Base-by-base conservation (phyloP, 2,797 vertebrate species). In the Megalops cyprinoides region DNA sequence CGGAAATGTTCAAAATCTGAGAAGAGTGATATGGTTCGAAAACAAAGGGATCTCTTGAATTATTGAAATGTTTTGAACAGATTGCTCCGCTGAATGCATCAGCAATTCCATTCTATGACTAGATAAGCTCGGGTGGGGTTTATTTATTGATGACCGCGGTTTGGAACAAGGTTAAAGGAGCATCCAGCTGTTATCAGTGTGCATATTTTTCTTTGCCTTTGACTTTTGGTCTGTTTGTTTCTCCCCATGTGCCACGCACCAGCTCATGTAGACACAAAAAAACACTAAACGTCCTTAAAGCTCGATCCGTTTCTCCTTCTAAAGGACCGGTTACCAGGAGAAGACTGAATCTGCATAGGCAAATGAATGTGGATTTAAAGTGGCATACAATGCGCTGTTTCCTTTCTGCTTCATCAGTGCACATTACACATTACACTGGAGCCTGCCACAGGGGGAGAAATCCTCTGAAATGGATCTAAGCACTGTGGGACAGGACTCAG, bases 341-440 rank as follows among this genome's bases (percentile, higher is more conserved):
- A 86, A 91, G 89, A 91, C 92, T 92, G 91, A 91, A 90, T 92
- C 88, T 90, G 88, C 89, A 90, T 92, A 91, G 87, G 92, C 88
- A 91, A 92, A 91, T 90, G 86, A 91, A 87, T 85, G 85, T 92
- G 86, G 87, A 51, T 76, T 58, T 76, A 42, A 8, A 39, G 55
- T 77, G 37, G 31, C 87, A 90, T 90, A 88, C 88, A 90, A 88
- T 89, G 86, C 84, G 87, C 88, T 88, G 90, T 87, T 89, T 83
- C 85, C 84, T 89, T 91, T 91, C 88, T 91, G 88, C 88, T 90
- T 92, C 88, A 92, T 93, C 90, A 91, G 90, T 90, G 90, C 90
- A 91, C 91, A 90, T 85, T 89, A 90, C 89, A 88, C 88, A 90
- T 82, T 90, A 88, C 88, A 83, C 84, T 83, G 85, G 84, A 90